These are phyloP conservation scores for Amphimallon solstitiale DNA, from an alignment of 2,888 invertebrate genomes.

Conservation along the genomic window DNA sequence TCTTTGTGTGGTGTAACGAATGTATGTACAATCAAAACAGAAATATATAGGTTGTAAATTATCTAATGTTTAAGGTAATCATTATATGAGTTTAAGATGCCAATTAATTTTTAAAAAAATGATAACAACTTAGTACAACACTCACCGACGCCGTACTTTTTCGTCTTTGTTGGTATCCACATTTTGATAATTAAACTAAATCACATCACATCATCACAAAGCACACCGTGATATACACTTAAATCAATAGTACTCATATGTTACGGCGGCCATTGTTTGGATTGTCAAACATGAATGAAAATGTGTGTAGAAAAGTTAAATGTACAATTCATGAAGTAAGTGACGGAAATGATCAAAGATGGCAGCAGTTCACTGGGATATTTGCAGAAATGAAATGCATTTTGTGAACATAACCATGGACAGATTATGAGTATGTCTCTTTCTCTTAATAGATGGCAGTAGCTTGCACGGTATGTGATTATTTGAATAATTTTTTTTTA, in stretches of 20 bases:
- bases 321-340: background rate
- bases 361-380: constrained; percentile 1
- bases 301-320: constrained; percentile 4
- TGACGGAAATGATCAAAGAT: background rate
- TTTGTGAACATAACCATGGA: no score
- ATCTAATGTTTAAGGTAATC: constrained; percentile 1
- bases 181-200: constrained; percentile 60
- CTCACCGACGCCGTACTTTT: constrained; percentile 82
- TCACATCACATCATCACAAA: constrained; percentile 54
- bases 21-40: background rate
- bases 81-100: no score
- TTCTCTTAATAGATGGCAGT: no score
- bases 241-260: constrained; percentile 60
- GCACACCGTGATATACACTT: constrained; percentile 43
- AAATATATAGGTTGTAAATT: background rate
- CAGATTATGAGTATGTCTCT: no score
- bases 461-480: no score
- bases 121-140: constrained; percentile 44
- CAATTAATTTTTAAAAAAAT: no score
- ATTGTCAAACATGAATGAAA: constrained; percentile 39
- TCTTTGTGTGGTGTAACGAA: background rate
- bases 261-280: constrained; percentile 54
- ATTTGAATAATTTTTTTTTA: no score
- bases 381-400: no score
- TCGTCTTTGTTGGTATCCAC: constrained; percentile 80